Evolutionary conservation across 2,113 vertebrate species (phyloP), one percentile per base, ranked within the genome.

Genomic region (Megaceryle maxima): DNA sequence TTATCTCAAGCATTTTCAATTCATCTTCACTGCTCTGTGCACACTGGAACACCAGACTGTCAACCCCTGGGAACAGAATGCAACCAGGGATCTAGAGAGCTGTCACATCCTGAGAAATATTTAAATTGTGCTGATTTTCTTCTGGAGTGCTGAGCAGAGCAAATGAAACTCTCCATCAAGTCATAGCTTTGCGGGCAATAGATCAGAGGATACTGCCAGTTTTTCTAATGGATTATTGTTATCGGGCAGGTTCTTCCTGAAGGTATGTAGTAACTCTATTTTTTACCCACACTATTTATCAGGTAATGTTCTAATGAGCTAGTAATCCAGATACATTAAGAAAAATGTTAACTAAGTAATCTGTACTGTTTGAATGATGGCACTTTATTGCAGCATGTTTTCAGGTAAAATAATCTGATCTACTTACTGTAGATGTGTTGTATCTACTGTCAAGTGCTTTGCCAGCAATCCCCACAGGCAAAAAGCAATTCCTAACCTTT

Each of bases 111-210:
- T 95, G 96, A 98, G 97, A 98, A 98, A 98, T 98, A 98, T 98
- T 98, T 97, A 98, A 98, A 98, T 98, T 92, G 97, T 96, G 96
- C 97, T 97, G 97, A 97, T 98, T 98, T 98, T 98, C 97, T 98
- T 97, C 98, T 98, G 98, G 97, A 97, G 97, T 98, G 97, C 97
- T 98, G 97, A 98, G 95, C 98, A 97, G 97, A 98, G 98, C 97
- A 97, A 98, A 98, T 97, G 97, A 98, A 98, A 98, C 98, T 98
- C 98, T 97, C 94, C 97, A 97, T 98, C 98, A 98, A 98, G 97
- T 98, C 97, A 94, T 96, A 97, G 98, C 97, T 98, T 97, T 98
- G 97, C 95, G 84, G 97, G 97, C 97, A 98, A 97, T 98, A 98
- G 98, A 98, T 98, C 97, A 98, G 98, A 98, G 96, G 98, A 98